phyloP scores from a whole-genome alignment of 92 coral and sea anemone genomes.

The Zoanthus solanderi region DNA sequence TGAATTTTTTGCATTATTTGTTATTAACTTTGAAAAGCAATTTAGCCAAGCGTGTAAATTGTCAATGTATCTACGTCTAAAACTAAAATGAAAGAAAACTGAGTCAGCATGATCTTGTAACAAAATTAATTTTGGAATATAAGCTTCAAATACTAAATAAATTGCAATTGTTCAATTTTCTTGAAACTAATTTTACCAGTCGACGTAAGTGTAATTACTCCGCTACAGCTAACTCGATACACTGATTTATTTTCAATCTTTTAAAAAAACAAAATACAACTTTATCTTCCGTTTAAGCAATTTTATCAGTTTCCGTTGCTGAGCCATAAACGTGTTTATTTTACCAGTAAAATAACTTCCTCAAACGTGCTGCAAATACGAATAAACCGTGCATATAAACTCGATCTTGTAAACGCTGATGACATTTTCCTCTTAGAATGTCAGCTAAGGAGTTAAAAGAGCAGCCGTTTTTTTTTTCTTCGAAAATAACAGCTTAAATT shows the following conservation, averaged over 20 bases:
- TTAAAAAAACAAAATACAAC: neutral
- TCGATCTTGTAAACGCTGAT: too few species aligned
- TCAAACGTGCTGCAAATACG: neutral
- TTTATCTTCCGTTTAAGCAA: conserved; percentile 38
- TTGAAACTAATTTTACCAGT: neutral
- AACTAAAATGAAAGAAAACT: too few species aligned
- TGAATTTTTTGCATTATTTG: neutral
- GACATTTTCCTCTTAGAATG: too few species aligned
- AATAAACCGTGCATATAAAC: too few species aligned
- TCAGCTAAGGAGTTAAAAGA: too few species aligned
- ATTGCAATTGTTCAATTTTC: neutral
- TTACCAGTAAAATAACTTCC: neutral
- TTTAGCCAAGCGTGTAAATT: too few species aligned
- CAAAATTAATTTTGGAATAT: neutral
- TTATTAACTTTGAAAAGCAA: neutral
- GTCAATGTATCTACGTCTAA: too few species aligned
- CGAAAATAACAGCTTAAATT: too few species aligned
- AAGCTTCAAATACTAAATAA: neutral
- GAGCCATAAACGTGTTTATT: conserved; percentile 1
- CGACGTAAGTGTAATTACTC: neutral
- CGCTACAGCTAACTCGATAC: conserved; percentile 9
- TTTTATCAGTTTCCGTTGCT: conserved; percentile 17
- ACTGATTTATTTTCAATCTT: neutral
- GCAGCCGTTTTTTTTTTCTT: too few species aligned
- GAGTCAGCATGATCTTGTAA: neutral